Base-by-base conservation (phyloP, 2,888 invertebrate genomes). In the Lasioglossum villosulum region DNA sequence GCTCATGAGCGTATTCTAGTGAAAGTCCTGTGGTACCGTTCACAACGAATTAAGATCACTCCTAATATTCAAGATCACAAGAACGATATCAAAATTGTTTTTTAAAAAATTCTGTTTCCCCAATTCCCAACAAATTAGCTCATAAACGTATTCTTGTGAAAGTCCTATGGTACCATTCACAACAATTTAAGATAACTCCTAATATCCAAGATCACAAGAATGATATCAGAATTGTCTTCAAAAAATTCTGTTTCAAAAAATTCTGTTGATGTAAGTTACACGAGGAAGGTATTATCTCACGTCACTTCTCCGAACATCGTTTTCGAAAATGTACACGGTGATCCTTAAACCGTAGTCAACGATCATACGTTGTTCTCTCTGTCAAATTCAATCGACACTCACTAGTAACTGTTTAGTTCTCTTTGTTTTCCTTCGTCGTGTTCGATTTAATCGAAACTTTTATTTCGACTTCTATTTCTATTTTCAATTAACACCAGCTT, bases 221-320 rank as follows among this genome's bases (percentile, higher is more conserved):
- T n/a, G n/a, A n/a, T n/a, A n/a, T n/a, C n/a, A n/a, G n/a, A n/a
- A n/a, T n/a, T n/a, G n/a, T n/a, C n/a, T n/a, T n/a, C n/a, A n/a
- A n/a, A n/a, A n/a, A n/a, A n/a, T n/a, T n/a, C n/a, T n/a, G n/a
- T n/a, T n/a, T n/a, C n/a, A n/a, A n/a, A n/a, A n/a, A n/a, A n/a
- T n/a, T n/a, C n/a, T n/a, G n/a, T n/a, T n/a, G n/a, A n/a, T n/a
- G n/a, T n/a, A n/a, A n/a, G 66, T 80, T 82, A 73, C 83, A 75
- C 79, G 70, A 84, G 75, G 72, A 75, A 87, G 84, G 85, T 85
- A 80, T 84, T 56, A 77, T 52, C 27, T 93, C 87, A 93, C 88
- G 93, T 93, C 90, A 94, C 93, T 92, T 94, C 94, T 88, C 93
- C 94, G 92, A 93, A 90, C 94, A 94, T 94, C 87, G 90, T 93